Base-by-base conservation (phyloP, 64 coral and sea anemone species). In the Montipora foliosa region DNA sequence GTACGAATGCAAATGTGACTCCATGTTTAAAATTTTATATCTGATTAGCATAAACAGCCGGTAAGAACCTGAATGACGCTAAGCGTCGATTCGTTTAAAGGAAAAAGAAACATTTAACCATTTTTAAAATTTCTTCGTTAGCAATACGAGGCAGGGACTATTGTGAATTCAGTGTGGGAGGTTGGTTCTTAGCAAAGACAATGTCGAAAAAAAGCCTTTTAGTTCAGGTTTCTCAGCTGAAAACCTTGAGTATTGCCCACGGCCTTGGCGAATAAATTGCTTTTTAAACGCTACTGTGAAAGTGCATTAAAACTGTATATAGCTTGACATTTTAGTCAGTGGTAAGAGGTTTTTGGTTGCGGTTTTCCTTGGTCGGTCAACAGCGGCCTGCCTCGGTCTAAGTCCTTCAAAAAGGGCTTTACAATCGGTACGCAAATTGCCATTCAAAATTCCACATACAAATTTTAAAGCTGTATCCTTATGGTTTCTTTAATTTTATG, bases 21-120 rank as follows among this genome's bases (percentile, higher is more conserved):
- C 5, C 3, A 78, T 11, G 62, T 71, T 86, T 70, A 86, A 86
- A 86, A 49, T 71, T 86, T 86, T 86, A 86, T 86, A 50, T 20
- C 4, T 50, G 3, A 86, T 86, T 86, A 71, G 44, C 82, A 86
- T 86, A 86, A 71, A n/a, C 66, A 49, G 64, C 66, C 76, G 76
- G 76, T 17, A 19, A n/a, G 1, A 11, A 9, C 46, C 3, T 52
- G n/a, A 72, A 86, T 71, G n/a, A 45, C 8, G 12, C 4, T 8
- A 57, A 66, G 62, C 46, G 37, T 86, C 17, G 64, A 70, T 86
- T 86, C 53, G 57, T 47, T 16, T 49, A 1, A 82, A 64, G 45
- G 22, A 67, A 20, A 5, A 12, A 49, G 45, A 70, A 86, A 46
- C 19, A 21, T 78, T 12, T 2, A 71, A 86, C 19, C 66, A 72